Base-by-base conservation (phyloP, 2,797 vertebrate species). In the Rhinella marina region DNA sequence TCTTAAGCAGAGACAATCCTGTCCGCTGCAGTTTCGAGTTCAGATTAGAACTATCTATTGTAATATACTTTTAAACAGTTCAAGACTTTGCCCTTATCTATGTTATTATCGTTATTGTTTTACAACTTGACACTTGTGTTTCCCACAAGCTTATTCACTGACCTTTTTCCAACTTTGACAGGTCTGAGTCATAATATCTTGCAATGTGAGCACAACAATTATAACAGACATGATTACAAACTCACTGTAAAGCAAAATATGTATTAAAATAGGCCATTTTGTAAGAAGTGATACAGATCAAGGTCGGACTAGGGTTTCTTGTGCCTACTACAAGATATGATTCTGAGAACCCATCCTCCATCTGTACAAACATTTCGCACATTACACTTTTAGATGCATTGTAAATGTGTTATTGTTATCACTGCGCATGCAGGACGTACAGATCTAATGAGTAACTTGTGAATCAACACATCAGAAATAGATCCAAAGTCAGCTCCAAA, bases 151-250 rank as follows among this genome's bases (percentile, higher is more conserved):
- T 72, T 19, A 32, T 32, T 70, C 27, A 72, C 29, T 72, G 68
- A 72, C 29, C 68, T 17, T 21, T 19, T 17, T 41, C 12, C 29
- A 6, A 72, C 7, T 72, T 14, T 68, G 25, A 68, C 62, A 25
- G 62, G n/a, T 64, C 25, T 70, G 68, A 70, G 68, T 72, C 68
- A 72, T 41, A 41, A 23, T n/a, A 70, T 72, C 29, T 19, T 72
- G 29, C 68, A 72, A 72, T 41, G 29, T 70, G 68, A 70, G 16
- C 68, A 29, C 16, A 27, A 32, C 29, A 32, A n/a, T 70, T 29
- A 29, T 29, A 32, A 14, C 16, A 4, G 2, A 29, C 25, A 68
- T 13, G 66, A 32, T 41, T 72, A 72, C 68, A 41, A 72, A 29
- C 29, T 23, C 14, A 23, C 14, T 68, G 19, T 41, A 9, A 12